These are phyloP conservation scores for Zapus hudsonius DNA, from an alignment of 2,113 vertebrate genomes.

Conservation along the genomic window DNA sequence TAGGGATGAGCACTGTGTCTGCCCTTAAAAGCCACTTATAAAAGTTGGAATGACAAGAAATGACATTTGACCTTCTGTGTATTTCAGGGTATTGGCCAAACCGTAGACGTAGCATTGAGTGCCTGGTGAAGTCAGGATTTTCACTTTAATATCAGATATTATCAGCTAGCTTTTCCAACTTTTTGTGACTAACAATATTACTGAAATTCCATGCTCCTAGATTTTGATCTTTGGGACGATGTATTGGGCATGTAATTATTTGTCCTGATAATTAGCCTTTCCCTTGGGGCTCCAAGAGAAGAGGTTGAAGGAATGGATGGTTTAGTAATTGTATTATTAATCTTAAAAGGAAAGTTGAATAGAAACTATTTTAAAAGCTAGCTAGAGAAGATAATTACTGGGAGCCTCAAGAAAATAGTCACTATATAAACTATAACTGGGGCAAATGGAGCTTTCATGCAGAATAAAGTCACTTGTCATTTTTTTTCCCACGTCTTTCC, in stretches of 20 bases:
- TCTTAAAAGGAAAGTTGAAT: constrained; percentile 67
- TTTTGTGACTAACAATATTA: constrained; percentile 17
- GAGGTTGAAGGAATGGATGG: constrained; percentile 30
- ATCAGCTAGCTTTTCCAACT: neutral
- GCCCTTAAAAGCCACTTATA: neutral
- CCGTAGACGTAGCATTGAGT: neutral
- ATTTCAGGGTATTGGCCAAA: neutral
- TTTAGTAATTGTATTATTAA: constrained; percentile 60
- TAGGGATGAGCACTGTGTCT: neutral
- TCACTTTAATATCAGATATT: neutral
- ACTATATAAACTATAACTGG: constrained; percentile 16
- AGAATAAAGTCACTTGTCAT: constrained; percentile 51
- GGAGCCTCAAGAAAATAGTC: constrained; percentile 44
- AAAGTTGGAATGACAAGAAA: neutral
- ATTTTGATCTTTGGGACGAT: constrained; percentile 43
- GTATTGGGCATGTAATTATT: neutral
- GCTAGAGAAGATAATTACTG: constrained; percentile 58
- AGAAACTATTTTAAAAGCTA: constrained; percentile 68
- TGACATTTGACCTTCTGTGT: neutral
- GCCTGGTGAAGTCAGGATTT: neutral
- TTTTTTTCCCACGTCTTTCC: constrained; percentile 16
- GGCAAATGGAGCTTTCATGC: neutral
- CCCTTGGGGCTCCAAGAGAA: constrained; percentile 30
- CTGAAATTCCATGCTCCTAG: neutral
- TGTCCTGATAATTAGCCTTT: constrained; percentile 50